Evolutionary conservation across 2,888 invertebrate genomes (phyloP), one percentile per base, ranked within the genome.

Genomic region (Buathra laborator): DNA sequence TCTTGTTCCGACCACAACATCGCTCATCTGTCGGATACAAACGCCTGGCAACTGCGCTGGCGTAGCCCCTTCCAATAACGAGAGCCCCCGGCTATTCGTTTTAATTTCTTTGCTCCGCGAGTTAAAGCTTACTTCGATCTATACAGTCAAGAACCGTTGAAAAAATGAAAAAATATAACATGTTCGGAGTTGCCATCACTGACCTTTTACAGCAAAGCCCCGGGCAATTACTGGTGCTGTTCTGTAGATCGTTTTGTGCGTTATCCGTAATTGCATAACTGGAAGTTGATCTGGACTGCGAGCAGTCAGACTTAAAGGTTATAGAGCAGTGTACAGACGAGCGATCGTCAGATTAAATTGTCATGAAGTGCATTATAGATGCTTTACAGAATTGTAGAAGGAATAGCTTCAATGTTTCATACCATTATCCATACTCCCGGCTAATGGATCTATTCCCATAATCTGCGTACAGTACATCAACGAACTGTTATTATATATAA

Each of bases 1-100:
- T 77, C 71, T 46, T 83, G 37, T 75, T 75, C 64, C 75, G 74
- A 62, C 24, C 68, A 62, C 32, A 48, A 68, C 72, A 56, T 53
- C 56, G 51, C 51, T 72, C 78, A 48, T 71, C 71, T 29, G 43
- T 44, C 44, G 44, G 53, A 24, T 12, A 14, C 19, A 74, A 78
- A 44, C 37, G 78, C 67, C 72, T 51, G 74, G 59, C 37, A 75
- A 70, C 70, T 70, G 66, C 5, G 43, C 12, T 48, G 16, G 46
- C 56, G 19, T 43, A 37, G 24, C 66, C 46, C 59, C n/a, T n/a
- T 16, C 51, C 43, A 64, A 75, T 46, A 71, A 19, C 37, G 46
- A 59, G 44, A 53, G 66, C 76, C 71, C 37, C 48, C 14, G 59
- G 71, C 37, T 44, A 59, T 56, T 44, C 43, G 43, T 56, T 72